Evolutionary conservation across 2,888 invertebrate species (phyloP).

Genomic region (Tachina grossa): DNA sequence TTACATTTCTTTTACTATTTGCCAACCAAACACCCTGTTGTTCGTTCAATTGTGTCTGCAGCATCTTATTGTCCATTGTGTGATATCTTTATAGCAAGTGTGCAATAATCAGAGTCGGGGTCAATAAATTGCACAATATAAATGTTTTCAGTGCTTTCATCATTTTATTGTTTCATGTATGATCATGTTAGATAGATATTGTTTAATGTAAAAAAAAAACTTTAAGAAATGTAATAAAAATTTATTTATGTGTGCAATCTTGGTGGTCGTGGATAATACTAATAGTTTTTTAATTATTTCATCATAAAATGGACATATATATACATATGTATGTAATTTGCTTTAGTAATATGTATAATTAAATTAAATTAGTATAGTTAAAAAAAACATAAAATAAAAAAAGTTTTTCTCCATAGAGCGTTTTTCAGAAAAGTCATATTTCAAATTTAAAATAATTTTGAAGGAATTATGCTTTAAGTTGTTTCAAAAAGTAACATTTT

Average conservation of each 20-base stretch:
- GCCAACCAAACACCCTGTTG: slow-evolving; percentile 29
- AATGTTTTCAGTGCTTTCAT: slow-evolving; percentile 29
- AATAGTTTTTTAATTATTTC: background rate
- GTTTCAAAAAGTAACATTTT: too few species aligned
- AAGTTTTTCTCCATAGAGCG: too few species aligned
- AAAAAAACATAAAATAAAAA: too few species aligned
- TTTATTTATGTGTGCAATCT: slow-evolving; percentile 6
- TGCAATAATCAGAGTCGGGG: slow-evolving; percentile 41
- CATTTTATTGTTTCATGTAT: background rate
- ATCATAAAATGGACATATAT: too few species aligned
- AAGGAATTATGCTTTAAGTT: too few species aligned
- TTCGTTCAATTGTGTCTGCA: slow-evolving; percentile 28
- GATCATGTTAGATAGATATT: slow-evolving; percentile 16
- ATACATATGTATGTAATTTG: too few species aligned
- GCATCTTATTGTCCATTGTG: slow-evolving; percentile 27
- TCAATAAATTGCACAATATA: slow-evolving; percentile 39
- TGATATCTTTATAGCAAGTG: slow-evolving; percentile 54
- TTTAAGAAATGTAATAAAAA: background rate
- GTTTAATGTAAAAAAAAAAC: background rate
- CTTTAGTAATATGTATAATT: background rate
- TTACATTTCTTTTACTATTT: background rate
- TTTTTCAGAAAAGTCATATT: too few species aligned
- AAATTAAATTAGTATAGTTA: too few species aligned
- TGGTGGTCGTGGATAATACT: slow-evolving; percentile 5
- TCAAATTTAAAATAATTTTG: too few species aligned